phyloP scores from a whole-genome alignment of 2,797 vertebrate genomes.

The Rhinoraja longicauda region DNA sequence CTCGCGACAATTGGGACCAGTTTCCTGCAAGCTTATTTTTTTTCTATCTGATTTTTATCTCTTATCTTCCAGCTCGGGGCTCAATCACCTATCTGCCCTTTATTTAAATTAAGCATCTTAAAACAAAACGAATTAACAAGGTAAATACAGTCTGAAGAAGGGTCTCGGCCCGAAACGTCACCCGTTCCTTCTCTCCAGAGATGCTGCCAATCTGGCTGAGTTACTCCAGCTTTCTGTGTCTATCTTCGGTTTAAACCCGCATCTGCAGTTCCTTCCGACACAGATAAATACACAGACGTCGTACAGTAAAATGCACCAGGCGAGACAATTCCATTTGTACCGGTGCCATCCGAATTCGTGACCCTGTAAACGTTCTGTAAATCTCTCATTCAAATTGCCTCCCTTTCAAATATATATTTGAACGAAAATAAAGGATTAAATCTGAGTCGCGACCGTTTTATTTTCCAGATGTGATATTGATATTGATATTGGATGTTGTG shows the following conservation, averaged over 20 bases:
- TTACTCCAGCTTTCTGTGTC: too few species aligned
- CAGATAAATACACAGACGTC: background rate
- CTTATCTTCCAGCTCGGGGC: background rate
- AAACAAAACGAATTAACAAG: background rate
- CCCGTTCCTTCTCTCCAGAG: too few species aligned
- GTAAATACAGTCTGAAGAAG: background rate
- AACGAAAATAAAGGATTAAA: background rate
- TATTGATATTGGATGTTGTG: too few species aligned
- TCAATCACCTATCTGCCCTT: background rate
- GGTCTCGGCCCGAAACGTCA: too few species aligned
- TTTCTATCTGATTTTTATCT: background rate
- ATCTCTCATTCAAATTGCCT: background rate
- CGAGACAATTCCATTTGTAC: background rate
- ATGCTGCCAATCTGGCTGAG: too few species aligned
- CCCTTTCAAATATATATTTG: background rate
- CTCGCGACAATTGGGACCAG: background rate
- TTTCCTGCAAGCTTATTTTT: conserved; percentile 9
- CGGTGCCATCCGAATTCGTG: background rate
- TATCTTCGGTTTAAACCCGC: too few species aligned
- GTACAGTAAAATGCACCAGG: background rate
- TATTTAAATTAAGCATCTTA: background rate
- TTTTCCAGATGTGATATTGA: background rate
- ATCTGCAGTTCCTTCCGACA: too few species aligned
- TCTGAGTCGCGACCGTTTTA: background rate
- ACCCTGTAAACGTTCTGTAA: background rate